phyloP scores from a whole-genome alignment of 2,888 invertebrate species.

The Conchocele bisecta region DNA sequence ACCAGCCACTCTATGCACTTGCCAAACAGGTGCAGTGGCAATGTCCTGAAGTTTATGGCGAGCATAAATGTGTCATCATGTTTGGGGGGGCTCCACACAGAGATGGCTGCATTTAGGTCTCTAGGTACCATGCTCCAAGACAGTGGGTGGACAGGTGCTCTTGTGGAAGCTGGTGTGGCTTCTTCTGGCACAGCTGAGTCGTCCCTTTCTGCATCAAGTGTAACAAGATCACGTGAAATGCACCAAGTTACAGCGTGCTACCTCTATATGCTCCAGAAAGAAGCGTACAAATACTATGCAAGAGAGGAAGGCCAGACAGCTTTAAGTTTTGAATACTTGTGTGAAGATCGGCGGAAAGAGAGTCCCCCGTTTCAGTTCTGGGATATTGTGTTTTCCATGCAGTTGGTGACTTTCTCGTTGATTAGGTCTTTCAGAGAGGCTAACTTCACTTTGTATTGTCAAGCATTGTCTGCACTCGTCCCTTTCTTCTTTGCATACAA shows the following conservation, averaged over 20 bases:
- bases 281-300: neutral
- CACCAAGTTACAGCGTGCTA: conserved; percentile 57
- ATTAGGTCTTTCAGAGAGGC: conserved; percentile 1
- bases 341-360: neutral
- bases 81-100: neutral
- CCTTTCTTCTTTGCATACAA: conserved; percentile 52
- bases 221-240: conserved; percentile 51
- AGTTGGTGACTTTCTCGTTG: neutral
- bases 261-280: conserved; percentile 40
- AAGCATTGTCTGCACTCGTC: conserved; percentile 36
- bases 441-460: neutral
- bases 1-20: conserved; percentile 1
- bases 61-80: neutral
- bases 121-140: conserved; percentile 15
- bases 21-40: no score
- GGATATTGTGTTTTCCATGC: neutral
- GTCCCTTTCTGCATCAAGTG: conserved; percentile 52
- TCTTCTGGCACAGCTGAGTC: conserved; percentile 54
- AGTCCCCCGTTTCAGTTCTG: conserved; percentile 2
- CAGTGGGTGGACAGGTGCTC: conserved; percentile 36
- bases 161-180: conserved; percentile 51
- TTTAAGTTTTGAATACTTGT: neutral
- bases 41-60: no score
- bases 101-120: neutral
- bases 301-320: neutral